A percentile compares a stretch with the other conserved stretches of the same genome.
phyloP scores from a whole-genome alignment of 2,888 invertebrate species.

The Eretmocerus hayati region DNA sequence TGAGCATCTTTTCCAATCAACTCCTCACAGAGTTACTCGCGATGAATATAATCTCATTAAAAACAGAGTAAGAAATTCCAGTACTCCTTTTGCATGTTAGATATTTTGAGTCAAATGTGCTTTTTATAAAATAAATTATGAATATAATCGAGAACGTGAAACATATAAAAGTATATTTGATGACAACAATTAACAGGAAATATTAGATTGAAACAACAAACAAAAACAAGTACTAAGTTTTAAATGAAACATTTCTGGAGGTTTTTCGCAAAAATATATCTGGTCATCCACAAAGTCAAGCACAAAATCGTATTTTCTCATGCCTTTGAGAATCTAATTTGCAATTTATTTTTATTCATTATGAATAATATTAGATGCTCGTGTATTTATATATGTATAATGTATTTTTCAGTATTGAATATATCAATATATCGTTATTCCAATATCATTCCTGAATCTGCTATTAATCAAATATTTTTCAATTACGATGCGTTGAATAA shows the following conservation, averaged over 20 bases:
- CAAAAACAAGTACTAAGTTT: not conserved
- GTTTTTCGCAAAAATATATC: slow-evolving; percentile 4
- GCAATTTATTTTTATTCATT: slow-evolving; percentile 37
- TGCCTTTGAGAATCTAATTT: slow-evolving; percentile 31
- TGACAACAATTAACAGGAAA: slow-evolving; percentile 1
- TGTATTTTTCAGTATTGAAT: slow-evolving; percentile 39
- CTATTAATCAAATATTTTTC: slow-evolving; percentile 45
- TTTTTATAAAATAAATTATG: not conserved
- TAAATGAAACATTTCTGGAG: not conserved
- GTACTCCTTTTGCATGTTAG: no score
- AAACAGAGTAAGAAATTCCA: no score
- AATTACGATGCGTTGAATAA: slow-evolving; percentile 38
- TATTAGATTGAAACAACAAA: not conserved
- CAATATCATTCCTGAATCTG: slow-evolving; percentile 35
- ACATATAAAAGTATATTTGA: not conserved
- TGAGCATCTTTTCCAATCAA: no score
- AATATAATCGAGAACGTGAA: not conserved
- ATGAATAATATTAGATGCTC: slow-evolving; percentile 33
- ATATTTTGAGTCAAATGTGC: not conserved
- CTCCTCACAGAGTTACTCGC: no score
- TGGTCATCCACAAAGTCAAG: not conserved
- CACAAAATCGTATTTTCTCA: no score
- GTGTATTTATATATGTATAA: slow-evolving; percentile 29
- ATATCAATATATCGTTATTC: slow-evolving; percentile 40
- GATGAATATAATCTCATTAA: no score